Conservation (phyloP, 2,797 vertebrate species). For the Carcharodon carcharias region DNA sequence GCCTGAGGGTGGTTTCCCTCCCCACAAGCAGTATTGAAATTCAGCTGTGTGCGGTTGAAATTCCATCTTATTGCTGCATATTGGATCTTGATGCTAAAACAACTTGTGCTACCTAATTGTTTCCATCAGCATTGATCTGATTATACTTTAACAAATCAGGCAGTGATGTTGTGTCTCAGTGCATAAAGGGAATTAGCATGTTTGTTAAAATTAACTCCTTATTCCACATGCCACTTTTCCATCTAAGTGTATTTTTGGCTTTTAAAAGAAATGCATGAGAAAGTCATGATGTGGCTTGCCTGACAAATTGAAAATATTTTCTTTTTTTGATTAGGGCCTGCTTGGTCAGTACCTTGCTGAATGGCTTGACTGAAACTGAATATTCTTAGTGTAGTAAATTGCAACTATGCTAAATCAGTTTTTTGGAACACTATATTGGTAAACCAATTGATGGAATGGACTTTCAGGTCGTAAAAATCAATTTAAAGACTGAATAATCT, state of each 20-base stretch:
- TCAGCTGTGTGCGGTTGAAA: not conserved
- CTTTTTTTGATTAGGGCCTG: not conserved
- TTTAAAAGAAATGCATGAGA: not conserved
- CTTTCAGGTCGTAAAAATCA: not conserved
- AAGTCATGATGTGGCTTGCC: not conserved
- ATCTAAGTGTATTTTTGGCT: not conserved
- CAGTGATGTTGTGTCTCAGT: not conserved
- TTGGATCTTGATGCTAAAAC: not conserved
- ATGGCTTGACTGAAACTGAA: not conserved
- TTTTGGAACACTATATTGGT: not conserved
- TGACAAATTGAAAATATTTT: not conserved
- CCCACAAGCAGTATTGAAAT: not conserved
- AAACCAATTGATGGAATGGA: not conserved
- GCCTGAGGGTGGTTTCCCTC: not conserved
- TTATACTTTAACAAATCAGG: not conserved
- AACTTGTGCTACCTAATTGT: not conserved
- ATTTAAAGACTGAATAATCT: not conserved
- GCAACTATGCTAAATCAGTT: not conserved
- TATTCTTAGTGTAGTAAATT: not conserved
- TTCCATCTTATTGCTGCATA: not conserved
- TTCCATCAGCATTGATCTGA: not conserved
- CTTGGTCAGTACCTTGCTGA: not conserved
- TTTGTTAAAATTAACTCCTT: not conserved
- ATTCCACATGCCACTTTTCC: not conserved
- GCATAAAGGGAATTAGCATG: not conserved